Evolutionary conservation across 1,140 invertebrate genomes (phyloP), one percentile per base, ranked within the genome.

Genomic region (Plutomurus gul): DNA sequence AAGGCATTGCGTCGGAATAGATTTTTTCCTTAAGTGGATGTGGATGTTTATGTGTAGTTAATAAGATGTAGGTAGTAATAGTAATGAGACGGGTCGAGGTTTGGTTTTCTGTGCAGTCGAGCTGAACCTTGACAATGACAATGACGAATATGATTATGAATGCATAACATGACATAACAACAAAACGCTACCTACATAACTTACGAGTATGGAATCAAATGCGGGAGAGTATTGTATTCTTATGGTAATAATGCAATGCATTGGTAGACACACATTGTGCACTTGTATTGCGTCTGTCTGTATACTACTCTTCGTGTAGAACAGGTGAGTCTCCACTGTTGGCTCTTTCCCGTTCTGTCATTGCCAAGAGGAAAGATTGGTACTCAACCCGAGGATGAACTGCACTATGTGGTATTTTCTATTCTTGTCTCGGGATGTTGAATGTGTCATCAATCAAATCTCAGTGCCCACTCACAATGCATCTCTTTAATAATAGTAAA

Each of bases 101-200:
- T 30, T 65, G 56, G 56, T 65, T 30, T 65, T 30, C 56, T 65
- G 56, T 27, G 25, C 56, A 65, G 10, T 65, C 56, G 27, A 65
- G 56, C 56, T 30, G 27, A 65, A 40, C 70, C 39, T 40, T 72
- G 70, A 72, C 70, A 72, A 72, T 72, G 70, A 72, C 70, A 72
- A 72, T 72, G 70, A 72, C 70, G 70, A 72, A 72, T 72, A 40
- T 72, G 70, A 65, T 65, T 65, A 65, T 65, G 56, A 65, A 65
- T 65, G 56, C 56, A 65, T 65, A 33, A 60, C 25, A 33, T 11
- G 18, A 33, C 56, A 27, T 65, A 65, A 30, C 25, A 18, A 7
- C 27, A 33, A 60, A 60, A n/a, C n/a, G n/a, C n/a, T n/a, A n/a
- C n/a, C n/a, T n/a, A n/a, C n/a, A n/a, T n/a, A n/a, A n/a, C n/a